These are phyloP conservation scores for Tribolium castaneum DNA, from an alignment of 1,140 invertebrate genomes.

Conservation along the genomic window DNA sequence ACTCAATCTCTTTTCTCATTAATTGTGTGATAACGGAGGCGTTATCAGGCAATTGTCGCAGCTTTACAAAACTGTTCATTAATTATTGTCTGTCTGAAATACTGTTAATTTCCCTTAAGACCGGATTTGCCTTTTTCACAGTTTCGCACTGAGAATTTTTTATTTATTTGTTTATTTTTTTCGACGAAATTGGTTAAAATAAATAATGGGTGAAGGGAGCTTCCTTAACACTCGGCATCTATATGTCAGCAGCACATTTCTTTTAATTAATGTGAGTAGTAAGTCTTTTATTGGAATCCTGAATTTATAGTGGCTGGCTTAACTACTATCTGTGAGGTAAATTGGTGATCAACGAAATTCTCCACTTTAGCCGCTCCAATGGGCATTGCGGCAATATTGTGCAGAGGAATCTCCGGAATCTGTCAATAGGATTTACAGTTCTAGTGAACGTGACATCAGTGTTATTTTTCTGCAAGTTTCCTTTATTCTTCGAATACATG, in stretches of 20 bases:
- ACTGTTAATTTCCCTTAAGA: constrained; percentile 38
- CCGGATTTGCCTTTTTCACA: constrained; percentile 4
- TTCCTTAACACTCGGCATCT: constrained; percentile 7
- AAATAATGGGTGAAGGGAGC: not conserved
- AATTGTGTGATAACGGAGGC: constrained; percentile 53
- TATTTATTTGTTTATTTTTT: not conserved
- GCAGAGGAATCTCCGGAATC: constrained; percentile 53
- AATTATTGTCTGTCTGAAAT: constrained; percentile 43
- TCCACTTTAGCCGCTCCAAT: constrained; percentile 47
- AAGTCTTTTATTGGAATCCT: constrained; percentile 48
- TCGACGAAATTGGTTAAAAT: not conserved
- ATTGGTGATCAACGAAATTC: constrained; percentile 57
- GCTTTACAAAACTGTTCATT: constrained; percentile 46
- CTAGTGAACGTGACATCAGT: constrained; percentile 44
- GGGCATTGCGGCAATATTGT: constrained; percentile 48
- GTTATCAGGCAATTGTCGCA: constrained; percentile 52
- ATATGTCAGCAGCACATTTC: constrained; percentile 29
- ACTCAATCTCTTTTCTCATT: constrained; percentile 54
- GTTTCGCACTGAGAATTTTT: not conserved
- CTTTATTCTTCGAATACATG: not conserved
- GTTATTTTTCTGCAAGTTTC: constrained; percentile 23
- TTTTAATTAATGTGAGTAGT: constrained; percentile 43
- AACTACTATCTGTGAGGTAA: constrained; percentile 57
- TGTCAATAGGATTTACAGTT: constrained; percentile 56
- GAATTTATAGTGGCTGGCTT: constrained; percentile 52